Evolutionary conservation across 2,888 invertebrate species (phyloP), one percentile per base, ranked within the genome.

Genomic region (Liposcelis brunnea): DNA sequence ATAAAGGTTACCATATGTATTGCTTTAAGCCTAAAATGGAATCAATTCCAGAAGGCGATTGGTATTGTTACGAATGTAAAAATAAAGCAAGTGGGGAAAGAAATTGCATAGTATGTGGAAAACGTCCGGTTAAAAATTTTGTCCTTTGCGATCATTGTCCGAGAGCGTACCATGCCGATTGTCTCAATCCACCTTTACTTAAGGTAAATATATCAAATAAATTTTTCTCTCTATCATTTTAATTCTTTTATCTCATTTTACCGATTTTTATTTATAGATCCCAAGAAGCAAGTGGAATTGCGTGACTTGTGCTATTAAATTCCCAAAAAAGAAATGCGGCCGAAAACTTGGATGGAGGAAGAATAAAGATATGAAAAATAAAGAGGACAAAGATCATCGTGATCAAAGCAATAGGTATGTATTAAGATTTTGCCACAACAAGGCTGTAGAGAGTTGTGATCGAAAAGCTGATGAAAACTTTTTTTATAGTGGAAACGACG

Each of bases 1-100:
- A 97, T 66, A 87, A 90, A 62, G 97, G 95, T 43, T 95, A 94
- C 66, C 97, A 97, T 68, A 95, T 93, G 42, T 95, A 95, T 63
- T 97, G 97, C 69, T 95, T 97, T 72, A 90, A 87, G 67, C 95
- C 95, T 51, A 77, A 82, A 61, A 85, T 97, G 85, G 89, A 89
- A 48, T 80, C 80, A 58, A 94, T 97, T 64, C 95, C 97, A 14
- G 93, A 93, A 55, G 95, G 95, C 26, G 94, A 97, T 64, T 97
- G 95, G 95, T 95, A 89, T 64, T 95, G 94, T 65, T 90, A 83
- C 70, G 90, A 90, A 59, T 95, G 94, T 65, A 78, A 85, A 66
- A 86, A 87, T 65, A 87, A 90, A 66, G 90, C 87, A 4, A 84
- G 90, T 18, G 90, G 90, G 26, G 85, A 87, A 58, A 74, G 87